Base-by-base conservation (phyloP, 2,113 vertebrate species). In the Paedocypris sp. region DNA sequence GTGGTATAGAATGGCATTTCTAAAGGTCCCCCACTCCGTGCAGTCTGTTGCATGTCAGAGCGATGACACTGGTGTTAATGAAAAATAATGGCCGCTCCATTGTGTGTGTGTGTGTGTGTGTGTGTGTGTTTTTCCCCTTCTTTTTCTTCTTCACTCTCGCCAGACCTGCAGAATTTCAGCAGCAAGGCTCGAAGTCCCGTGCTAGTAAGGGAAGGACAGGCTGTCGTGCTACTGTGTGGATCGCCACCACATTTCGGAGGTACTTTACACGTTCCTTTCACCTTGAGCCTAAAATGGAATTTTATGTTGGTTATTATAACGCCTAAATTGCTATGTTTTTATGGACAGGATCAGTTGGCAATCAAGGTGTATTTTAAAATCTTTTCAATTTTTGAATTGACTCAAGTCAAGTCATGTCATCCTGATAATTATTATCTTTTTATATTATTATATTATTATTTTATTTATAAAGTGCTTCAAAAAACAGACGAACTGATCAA, bases 151-250 rank as follows among this genome's bases (percentile, higher is more conserved):
- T 62, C n/a, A n/a, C n/a, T n/a, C n/a, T n/a, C n/a, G n/a, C 57
- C 81, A 92, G 90, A 89, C 78, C 82, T 94, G 64, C 87, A 92
- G 63, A 85, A 83, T 39, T 93, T 93, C 66, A 87, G 86, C 82
- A 76, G 10, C 1, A 90, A 89, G 72, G 2, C 73, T 0, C 82
- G 89, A 63, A 91, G 81, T 39, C 75, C 79, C 0, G 87, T 92
- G 60, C 89, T 81, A 0, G 90, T 92, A 70, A 79, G 89, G 68
- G 88, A 90, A 78, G 91, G 90, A 45, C 89, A 92, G 81, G 88
- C 90, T 3, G 89, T 93, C 68, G 88, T 91, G 47, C 85, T 92
- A 53, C 86, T 94, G 50, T 91, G 90, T 15, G 86, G 86, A 4
- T 82, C 87, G 2, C 90, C 89, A 0, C 83, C 84, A 2, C 87